Evolutionary conservation across 2,888 invertebrate species (phyloP), one percentile per base, ranked within the genome.

Genomic region (Pseudeuparius sepicola): DNA sequence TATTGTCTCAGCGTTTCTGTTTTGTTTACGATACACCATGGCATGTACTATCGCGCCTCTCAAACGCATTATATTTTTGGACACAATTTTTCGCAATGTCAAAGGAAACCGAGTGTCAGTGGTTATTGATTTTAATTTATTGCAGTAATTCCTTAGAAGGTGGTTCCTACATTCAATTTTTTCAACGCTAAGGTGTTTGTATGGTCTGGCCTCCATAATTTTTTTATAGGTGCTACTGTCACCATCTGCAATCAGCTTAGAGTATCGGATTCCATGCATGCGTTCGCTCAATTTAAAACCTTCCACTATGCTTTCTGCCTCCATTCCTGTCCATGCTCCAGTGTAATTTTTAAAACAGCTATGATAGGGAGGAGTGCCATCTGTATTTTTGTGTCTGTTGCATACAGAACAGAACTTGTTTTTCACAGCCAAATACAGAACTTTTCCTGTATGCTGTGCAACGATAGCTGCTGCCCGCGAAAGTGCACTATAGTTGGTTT

Each of bases 391-490:
- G n/a, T n/a, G n/a, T n/a, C n/a, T n/a, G n/a, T n/a, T n/a, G 29
- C 44, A 47, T 14, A 40, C 30, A n/a, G 31, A 13, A 25, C 48
- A 48, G 40, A 34, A 47, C 38, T 43, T 47, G 14, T 48, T 48
- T 14, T 42, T 16, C 4, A 48, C 38, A 12, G 33, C 43, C 2
- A 46, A 5, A 37, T 23, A 43, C 7, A 47, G 13, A 5, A 48
- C 11, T 33, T 48, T 29, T 4, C 29, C 23, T 5, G 42, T 48
- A 14, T 37, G 10, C 18, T 31, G 18, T 9, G 39, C 46, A 14
- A 45, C 31, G 26, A 46, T 45, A 9, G 24, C 41, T 7, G 34
- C 41, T 34, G 47, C 45, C 30, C 47, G 46, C 6, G 48, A 49
- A 9, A 38, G 27, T 6, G 45, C 28, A 38, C 42, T 45, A 36